A percentile compares a stretch with the other conserved stretches of the same genome.
These are phyloP conservation scores for Channa striata DNA, from an alignment of 2,797 vertebrate species.

Conservation along the genomic window DNA sequence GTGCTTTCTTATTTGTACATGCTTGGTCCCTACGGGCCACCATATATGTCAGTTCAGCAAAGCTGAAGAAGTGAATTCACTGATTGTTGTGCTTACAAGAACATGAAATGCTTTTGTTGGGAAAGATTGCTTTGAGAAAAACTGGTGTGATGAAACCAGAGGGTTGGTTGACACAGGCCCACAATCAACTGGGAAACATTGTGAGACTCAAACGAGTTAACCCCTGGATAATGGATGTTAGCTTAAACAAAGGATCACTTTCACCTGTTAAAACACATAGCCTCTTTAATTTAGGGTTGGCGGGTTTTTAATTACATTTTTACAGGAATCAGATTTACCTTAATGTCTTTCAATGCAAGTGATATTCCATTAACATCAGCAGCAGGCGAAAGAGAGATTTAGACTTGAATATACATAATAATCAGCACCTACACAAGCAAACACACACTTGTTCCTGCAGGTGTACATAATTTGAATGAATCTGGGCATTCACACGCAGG, in stretches of 20 bases:
- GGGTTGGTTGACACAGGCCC: background rate
- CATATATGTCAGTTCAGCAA: background rate
- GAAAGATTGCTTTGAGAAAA: background rate
- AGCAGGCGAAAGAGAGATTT: conserved; percentile 26
- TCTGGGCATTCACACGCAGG: conserved; percentile 18
- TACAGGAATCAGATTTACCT: conserved; percentile 17
- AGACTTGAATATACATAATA: conserved; percentile 41
- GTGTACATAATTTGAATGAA: conserved; percentile 52
- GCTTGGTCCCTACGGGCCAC: no score
- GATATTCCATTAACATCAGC: conserved; percentile 28
- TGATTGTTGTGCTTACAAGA: background rate
- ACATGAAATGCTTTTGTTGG: background rate
- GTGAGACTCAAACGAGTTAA: conserved; percentile 14
- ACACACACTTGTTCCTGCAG: conserved; percentile 63
- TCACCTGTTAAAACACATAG: conserved; percentile 55
- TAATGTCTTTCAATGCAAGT: conserved; percentile 23
- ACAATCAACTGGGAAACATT: conserved; percentile 4
- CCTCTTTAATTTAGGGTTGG: conserved; percentile 14
- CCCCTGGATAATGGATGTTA: conserved; percentile 17
- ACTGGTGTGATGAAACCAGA: background rate
- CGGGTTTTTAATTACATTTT: conserved; percentile 7
- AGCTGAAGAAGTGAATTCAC: background rate
- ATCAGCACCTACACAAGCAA: conserved; percentile 50
- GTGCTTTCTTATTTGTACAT: no score
- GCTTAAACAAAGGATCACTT: conserved; percentile 37